Percentiles rank a stretch among this genome's conserved stretches.
phyloP scores from a whole-genome alignment of 2,888 invertebrate species.

The Mongoloraphidia duomilia region DNA sequence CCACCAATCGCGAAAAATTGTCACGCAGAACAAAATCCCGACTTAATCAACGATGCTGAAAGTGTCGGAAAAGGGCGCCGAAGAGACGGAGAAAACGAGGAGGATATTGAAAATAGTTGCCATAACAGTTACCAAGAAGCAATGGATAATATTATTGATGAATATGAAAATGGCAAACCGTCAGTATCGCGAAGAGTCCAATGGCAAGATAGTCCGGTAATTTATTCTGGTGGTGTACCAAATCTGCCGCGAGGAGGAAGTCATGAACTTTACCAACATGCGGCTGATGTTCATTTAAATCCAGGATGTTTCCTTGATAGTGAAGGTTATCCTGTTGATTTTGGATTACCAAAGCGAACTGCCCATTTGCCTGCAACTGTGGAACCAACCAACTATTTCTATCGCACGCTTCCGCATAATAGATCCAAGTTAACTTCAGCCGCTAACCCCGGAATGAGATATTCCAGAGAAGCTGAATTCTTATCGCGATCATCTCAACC shows the following conservation, averaged over 20 bases:
- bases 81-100: conserved; percentile 26
- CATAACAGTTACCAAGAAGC: conserved; percentile 22
- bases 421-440: conserved; percentile 40
- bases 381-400: conserved; percentile 33
- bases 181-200: conserved; percentile 34
- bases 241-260: conserved; percentile 36
- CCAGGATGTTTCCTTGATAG: conserved; percentile 62
- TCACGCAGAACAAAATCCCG: conserved; percentile 55
- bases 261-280: conserved; percentile 43
- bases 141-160: conserved; percentile 21
- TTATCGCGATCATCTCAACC: conserved; percentile 35
- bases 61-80: conserved; percentile 36
- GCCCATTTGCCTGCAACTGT: conserved; percentile 17
- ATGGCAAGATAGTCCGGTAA: conserved; percentile 29
- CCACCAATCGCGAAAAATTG: conserved; percentile 39
- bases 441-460: conserved; percentile 38
- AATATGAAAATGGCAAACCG: conserved; percentile 19
- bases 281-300: conserved; percentile 59
- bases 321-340: conserved; percentile 68
- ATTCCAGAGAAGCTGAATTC: conserved; percentile 51
- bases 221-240: conserved; percentile 17
- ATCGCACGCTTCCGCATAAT: conserved; percentile 66
- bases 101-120: conserved; percentile 20
- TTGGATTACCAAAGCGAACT: conserved; percentile 51
- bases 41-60: conserved; percentile 66